Evolutionary conservation across 2,888 invertebrate species (phyloP), one percentile per base, ranked within the genome.

Genomic region (Ceraclea dissimilis): DNA sequence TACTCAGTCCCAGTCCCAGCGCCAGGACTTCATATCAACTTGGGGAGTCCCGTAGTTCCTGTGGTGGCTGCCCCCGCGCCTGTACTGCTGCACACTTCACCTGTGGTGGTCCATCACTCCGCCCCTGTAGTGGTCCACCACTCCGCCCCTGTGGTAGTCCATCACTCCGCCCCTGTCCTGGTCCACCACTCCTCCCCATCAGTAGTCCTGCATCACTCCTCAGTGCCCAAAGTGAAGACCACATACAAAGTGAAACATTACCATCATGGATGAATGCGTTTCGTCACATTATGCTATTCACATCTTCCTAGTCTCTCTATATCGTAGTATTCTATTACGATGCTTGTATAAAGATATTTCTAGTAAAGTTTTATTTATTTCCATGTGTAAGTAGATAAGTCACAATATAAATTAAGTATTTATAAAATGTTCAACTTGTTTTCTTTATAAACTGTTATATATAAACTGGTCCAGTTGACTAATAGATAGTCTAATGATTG

Each of bases 181-280:
- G 49, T 49, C 2, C 49, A 49, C 26, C 49, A 21, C 26, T 49
- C 49, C 16, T 49, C 49, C 2, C 49, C 49, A 13, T 18, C 20
- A 2, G 6, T 49, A 13, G 22, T 22, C 26, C 49, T 22, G 5
- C 47, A 47, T 19, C 47, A 47, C 20, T 47, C 47, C 17, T 18
- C 47, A 18, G 47, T 18, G 20, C 22, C 67, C 1, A 56, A 71
- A 0, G 67, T 71, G 0, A 72, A 72, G 2, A 63, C 74, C 0
- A 70, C 74, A 1, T 66, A 69, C 46, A 71, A 71, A 50, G 69
- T 49, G 11, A 49, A 49, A 16, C 49, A 49, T 26, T 73, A 0
- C 73, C 69, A n/a, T n/a, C n/a, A 49, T 11, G 46, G 46, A 2
- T 46, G 46, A 46, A 13, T 39, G 13, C 39, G 13, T 16, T n/a